A percentile compares a stretch with the other conserved stretches of the same genome.
These are phyloP conservation scores for Pteronura brasiliensis DNA, from an alignment of 2,113 vertebrate species.

Conservation along the genomic window DNA sequence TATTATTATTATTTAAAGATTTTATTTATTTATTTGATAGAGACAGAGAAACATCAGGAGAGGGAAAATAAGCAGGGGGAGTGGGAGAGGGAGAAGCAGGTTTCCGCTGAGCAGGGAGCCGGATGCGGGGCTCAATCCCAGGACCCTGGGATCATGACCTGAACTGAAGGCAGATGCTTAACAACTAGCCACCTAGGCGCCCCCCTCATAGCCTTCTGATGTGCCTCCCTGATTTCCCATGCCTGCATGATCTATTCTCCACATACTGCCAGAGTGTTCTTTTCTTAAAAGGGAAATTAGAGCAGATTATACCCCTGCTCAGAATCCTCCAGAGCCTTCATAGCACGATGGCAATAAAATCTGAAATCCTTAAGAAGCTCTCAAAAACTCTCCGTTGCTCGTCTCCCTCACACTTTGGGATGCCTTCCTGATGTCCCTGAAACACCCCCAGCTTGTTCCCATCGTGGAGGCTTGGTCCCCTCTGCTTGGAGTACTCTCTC, in stretches of 20 bases:
- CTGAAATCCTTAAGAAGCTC: not conserved
- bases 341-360: not conserved
- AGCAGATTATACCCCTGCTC: not conserved
- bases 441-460: not conserved
- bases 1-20: too few species aligned
- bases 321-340: not conserved
- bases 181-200: too few species aligned
- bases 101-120: too few species aligned
- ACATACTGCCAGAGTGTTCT: not conserved
- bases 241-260: not conserved
- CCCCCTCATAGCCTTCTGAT: not conserved
- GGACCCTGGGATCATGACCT: too few species aligned
- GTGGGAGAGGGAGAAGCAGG: too few species aligned
- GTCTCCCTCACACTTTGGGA: not conserved
- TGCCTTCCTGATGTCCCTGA: not conserved
- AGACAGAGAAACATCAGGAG: too few species aligned
- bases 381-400: not conserved
- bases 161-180: too few species aligned
- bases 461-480: not conserved
- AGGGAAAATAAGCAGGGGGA: too few species aligned
- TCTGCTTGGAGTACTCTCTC: not conserved
- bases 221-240: not conserved
- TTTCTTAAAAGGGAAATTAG: not conserved
- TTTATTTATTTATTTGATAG: too few species aligned
- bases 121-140: too few species aligned